These are phyloP conservation scores for Chloropsis hardwickii DNA, from an alignment of 2,113 vertebrate genomes.

Conservation along the genomic window DNA sequence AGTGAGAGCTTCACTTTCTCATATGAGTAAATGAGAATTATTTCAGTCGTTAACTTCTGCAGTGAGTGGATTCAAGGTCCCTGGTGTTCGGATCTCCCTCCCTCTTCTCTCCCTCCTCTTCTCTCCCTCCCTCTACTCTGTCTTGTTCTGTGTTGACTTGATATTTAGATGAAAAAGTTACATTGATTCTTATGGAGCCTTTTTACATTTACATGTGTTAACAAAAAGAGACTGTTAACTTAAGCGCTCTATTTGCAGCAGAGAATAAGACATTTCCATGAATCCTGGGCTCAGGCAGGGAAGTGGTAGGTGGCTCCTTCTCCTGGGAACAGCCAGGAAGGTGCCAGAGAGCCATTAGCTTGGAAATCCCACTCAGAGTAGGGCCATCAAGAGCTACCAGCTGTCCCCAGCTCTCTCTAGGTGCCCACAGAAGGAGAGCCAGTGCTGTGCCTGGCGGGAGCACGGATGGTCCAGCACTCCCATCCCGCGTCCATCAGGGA, in stretches of 20 bases:
- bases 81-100: not conserved
- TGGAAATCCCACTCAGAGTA: not conserved
- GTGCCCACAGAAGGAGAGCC: not conserved
- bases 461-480: rapidly evolving
- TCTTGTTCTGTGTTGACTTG: not conserved
- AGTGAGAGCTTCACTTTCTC: not conserved
- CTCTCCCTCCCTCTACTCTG: not conserved
- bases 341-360: not conserved
- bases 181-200: not conserved
- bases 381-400: not conserved
- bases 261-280: not conserved
- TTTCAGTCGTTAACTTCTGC: not conserved
- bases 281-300: not conserved
- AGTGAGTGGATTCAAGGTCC: not conserved
- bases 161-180: not conserved
- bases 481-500: rapidly evolving
- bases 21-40: not conserved
- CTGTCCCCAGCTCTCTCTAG: not conserved
- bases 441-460: not conserved
- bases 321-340: not conserved
- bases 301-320: not conserved
- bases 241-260: not conserved
- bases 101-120: not conserved
- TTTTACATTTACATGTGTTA: not conserved
- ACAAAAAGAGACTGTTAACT: not conserved